Evolutionary conservation across 2,888 invertebrate genomes (phyloP), one percentile per base, ranked within the genome.

Genomic region (Troides helena): DNA sequence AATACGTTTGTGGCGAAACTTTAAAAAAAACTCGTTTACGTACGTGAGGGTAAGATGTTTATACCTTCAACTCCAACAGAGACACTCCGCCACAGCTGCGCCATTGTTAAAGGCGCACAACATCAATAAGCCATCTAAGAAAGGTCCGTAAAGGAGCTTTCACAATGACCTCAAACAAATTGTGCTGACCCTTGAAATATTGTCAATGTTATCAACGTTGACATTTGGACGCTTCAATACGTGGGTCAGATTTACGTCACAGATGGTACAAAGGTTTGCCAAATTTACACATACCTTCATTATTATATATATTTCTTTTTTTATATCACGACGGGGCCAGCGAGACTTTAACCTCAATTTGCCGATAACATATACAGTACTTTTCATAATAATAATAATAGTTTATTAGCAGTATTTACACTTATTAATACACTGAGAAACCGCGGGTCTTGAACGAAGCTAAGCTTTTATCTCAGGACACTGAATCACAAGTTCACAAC

Each of bases 51-150:
- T 39, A 43, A 39, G 59, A 59, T 62, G 46, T 69, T 65, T 69
- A 66, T 66, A 59, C 63, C 59, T 68, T 63, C 46, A 46, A n/a
- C 43, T 62, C 23, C 46, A 21, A 36, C 18, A 30, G 58, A 56
- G 57, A 25, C 62, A 50, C 68, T 62, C 39, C 71, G 77, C 72
- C 81, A 73, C 87, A 87, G 84, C 87, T 88, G 87, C 72, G 83
- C 81, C 80, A 76, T 82, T 86, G 85, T 85, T 82, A 84, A 85
- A 80, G 84, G 80, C 81, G 81, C 83, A 76, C 81, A 78, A 84
- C 88, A 88, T 89, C 88, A 88, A 89, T 89, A 89, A 88, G 88
- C 88, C 84, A 87, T 88, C 86, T 84, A 78, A 79, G 73, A 76
- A 72, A 76, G 78, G 71, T 81, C 78, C 83, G 80, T 85, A 82